Conservation (phyloP, 2,113 vertebrate genomes). For the Heterotilapia buettikoferi region DNA sequence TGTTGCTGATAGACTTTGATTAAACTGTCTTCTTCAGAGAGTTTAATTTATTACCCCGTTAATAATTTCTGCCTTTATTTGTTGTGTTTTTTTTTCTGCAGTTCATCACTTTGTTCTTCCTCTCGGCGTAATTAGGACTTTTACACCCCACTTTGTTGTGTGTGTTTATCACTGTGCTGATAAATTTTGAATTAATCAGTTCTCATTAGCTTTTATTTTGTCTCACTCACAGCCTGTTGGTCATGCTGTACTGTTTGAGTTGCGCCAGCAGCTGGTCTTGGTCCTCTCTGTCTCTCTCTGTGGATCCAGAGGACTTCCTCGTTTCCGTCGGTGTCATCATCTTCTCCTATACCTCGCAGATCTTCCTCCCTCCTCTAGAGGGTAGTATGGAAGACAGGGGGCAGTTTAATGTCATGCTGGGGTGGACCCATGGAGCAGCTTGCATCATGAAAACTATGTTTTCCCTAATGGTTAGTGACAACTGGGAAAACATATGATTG, state of each 20-base stretch:
- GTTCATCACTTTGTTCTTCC: not conserved
- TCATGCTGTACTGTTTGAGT: constrained; percentile 74
- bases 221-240: constrained; percentile 55
- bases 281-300: constrained; percentile 62
- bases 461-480: constrained; percentile 61
- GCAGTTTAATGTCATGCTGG: constrained; percentile 72
- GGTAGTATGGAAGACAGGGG: constrained; percentile 72
- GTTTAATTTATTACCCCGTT: not conserved
- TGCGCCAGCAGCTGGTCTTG: constrained; percentile 70
- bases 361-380: constrained; percentile 79
- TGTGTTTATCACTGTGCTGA: not conserved
- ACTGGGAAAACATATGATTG: not conserved
- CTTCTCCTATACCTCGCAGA: constrained; percentile 84
- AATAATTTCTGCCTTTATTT: not conserved
- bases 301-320: constrained; percentile 76
- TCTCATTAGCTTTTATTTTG: not conserved
- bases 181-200: not conserved
- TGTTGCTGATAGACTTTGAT: not conserved
- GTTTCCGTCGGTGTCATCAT: constrained; percentile 78
- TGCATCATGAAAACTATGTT: constrained; percentile 77
- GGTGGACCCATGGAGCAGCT: constrained; percentile 74
- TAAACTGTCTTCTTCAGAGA: not conserved
- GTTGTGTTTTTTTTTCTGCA: rapidly evolving
- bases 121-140: not conserved
- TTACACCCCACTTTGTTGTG: not conserved